Base-by-base conservation (phyloP, 2,113 vertebrate genomes). In the Scatophagus argus region DNA sequence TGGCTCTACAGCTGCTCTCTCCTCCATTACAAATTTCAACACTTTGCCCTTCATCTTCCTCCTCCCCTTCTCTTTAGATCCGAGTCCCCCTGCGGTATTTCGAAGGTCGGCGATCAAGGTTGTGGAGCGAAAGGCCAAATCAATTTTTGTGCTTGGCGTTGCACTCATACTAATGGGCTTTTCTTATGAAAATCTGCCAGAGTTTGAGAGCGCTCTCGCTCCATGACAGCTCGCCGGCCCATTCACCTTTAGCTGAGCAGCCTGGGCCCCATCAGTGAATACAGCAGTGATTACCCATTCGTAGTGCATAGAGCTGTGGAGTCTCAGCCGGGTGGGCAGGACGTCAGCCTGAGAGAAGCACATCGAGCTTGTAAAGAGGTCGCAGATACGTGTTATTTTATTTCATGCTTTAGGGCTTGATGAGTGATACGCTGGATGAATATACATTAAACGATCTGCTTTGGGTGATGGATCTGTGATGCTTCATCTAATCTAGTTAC, bases 111-210 rank as follows among this genome's bases (percentile, higher is more conserved):
- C 0, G 58, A 76, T 69, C 68, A 84, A 84, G 85, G 87, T 88
- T 89, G 76, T 21, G 47, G 66, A 89, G 85, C 76, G n/a, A 91
- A 91, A 91, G 87, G 89, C 85, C 89, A 87, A 87, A 89, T 91
- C 87, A 60, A 91, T 91, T 78, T 49, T 8, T 68, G 71, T 8
- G 82, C 79, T 71, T 12, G 77, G 27, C 16, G 59, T 55, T 56
- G 84, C 71, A 6, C 84, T 79, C 86, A 74, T 66, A 86, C 83
- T 75, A 68, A 82, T 71, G 64, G 63, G 38, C 79, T 63, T 74
- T 85, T 81, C 82, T 84, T 74, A 61, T 79, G 82, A 84, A 74
- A 81, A 90, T 80, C 72, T 54, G 67, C 62, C 62, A 29, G 58
- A 41, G 39, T 52, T 2, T 39, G 55, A 83, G 85, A 60, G 49